These are phyloP conservation scores for Thelaira solivaga DNA, from an alignment of 2,888 invertebrate species.

Conservation along the genomic window DNA sequence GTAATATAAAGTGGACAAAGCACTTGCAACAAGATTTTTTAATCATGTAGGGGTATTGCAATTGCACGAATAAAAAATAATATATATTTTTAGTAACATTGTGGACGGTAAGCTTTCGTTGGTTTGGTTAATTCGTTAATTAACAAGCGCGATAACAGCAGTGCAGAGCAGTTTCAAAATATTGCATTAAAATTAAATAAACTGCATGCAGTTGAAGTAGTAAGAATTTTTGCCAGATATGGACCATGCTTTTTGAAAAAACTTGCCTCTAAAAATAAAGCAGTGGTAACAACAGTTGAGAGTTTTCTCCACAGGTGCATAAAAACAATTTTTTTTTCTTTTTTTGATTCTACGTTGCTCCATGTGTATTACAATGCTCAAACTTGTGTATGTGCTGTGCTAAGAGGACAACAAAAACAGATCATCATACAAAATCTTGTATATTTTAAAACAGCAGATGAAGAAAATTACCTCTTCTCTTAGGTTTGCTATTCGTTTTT, in stretches of 20 bases:
- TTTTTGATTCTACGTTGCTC: background rate
- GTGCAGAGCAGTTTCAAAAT: conserved; percentile 40
- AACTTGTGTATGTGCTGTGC: background rate
- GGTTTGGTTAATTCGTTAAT: conserved; percentile 66
- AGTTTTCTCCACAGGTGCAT: conserved; percentile 62
- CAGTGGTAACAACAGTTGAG: conserved; percentile 50
- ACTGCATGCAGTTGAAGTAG: conserved; percentile 10
- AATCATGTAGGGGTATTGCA: too few species aligned
- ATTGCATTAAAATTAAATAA: conserved; percentile 25
- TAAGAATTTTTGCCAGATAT: conserved; percentile 31
- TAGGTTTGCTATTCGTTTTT: background rate
- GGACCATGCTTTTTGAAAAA: conserved; percentile 32
- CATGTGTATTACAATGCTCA: conserved; percentile 1
- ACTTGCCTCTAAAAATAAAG: conserved; percentile 27
- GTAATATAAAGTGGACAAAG: too few species aligned
- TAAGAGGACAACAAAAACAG: conserved; percentile 48
- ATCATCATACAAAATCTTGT: conserved; percentile 41
- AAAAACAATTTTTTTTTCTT: background rate
- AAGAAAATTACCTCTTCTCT: conserved; percentile 50
- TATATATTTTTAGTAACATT: background rate
- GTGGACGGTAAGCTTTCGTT: conserved; percentile 15
- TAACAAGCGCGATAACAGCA: conserved; percentile 67
- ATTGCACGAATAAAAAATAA: background rate
- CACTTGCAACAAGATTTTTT: too few species aligned
- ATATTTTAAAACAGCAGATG: background rate